Evolutionary conservation across 2,888 invertebrate genomes (phyloP).

Genomic region (Helleia helle): DNA sequence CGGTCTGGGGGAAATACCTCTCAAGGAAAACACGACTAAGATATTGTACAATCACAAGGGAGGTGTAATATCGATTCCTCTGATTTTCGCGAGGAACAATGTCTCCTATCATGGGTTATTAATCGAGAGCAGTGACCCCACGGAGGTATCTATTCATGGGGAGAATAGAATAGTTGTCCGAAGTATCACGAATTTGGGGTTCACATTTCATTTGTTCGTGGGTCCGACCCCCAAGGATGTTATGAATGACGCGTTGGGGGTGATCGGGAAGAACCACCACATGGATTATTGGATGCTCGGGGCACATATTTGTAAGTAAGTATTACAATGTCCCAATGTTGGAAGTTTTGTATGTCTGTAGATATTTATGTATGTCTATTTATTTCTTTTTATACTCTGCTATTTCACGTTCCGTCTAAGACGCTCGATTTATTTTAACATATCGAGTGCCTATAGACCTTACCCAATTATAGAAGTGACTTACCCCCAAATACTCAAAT

Average conservation of each 20-base stretch:
- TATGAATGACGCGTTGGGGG: constrained; percentile 45
- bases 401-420: no score
- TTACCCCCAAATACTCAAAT: no score
- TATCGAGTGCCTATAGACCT: no score
- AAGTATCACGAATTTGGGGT: constrained; percentile 59
- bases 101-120: constrained; percentile 72
- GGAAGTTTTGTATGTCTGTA: no score
- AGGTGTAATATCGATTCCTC: constrained; percentile 57
- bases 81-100: constrained; percentile 66
- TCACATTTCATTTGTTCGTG: constrained; percentile 54
- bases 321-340: constrained; percentile 8
- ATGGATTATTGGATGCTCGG: constrained; percentile 65
- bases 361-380: no score
- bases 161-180: constrained; percentile 70
- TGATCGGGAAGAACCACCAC: constrained; percentile 32
- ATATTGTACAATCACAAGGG: constrained; percentile 58
- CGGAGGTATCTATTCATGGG: constrained; percentile 65
- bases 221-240: constrained; percentile 52
- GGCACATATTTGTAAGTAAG: constrained; percentile 56
- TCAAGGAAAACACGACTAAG: constrained; percentile 41
- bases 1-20: constrained; percentile 69
- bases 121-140: constrained; percentile 65
- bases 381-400: no score
- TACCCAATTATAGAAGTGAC: no score
- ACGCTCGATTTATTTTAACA: no score